Conservation (phyloP, 2,888 invertebrate genomes). For the Diadegma fenestrale region DNA sequence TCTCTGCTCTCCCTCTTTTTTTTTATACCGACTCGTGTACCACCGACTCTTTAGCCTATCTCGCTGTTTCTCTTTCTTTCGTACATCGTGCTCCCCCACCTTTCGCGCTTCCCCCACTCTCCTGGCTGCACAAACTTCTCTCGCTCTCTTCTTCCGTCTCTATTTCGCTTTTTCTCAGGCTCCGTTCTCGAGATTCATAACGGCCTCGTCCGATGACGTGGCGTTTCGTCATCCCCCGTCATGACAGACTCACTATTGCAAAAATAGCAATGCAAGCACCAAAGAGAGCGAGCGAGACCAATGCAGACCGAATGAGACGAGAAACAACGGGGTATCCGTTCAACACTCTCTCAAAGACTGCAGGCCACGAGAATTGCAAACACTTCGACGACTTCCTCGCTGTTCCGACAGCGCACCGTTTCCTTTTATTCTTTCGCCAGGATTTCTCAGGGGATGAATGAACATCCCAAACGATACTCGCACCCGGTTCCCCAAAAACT, state of each 20-base stretch:
- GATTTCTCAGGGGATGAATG: constrained; percentile 13
- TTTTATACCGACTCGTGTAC: constrained; percentile 79
- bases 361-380: constrained; percentile 15
- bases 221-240: constrained; percentile 75
- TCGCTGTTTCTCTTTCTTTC: constrained; percentile 60
- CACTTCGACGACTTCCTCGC: background rate
- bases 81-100: constrained; percentile 52
- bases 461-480: constrained; percentile 3
- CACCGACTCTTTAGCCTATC: constrained; percentile 86
- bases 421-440: background rate
- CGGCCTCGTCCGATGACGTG: constrained; percentile 77
- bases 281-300: constrained; percentile 29
- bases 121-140: constrained; percentile 19
- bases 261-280: constrained; percentile 68
- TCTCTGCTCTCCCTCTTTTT: constrained; percentile 47
- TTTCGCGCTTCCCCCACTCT: background rate
- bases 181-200: constrained; percentile 72
- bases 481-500: background rate
- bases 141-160: constrained; percentile 48
- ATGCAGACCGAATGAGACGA: constrained; percentile 31
- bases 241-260: constrained; percentile 70
- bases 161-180: constrained; percentile 31
- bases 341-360: constrained; percentile 39
- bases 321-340: constrained; percentile 31
- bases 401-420: background rate